Conservation (phyloP, 2,797 vertebrate genomes). For the Rousettus madagascariensis region DNA sequence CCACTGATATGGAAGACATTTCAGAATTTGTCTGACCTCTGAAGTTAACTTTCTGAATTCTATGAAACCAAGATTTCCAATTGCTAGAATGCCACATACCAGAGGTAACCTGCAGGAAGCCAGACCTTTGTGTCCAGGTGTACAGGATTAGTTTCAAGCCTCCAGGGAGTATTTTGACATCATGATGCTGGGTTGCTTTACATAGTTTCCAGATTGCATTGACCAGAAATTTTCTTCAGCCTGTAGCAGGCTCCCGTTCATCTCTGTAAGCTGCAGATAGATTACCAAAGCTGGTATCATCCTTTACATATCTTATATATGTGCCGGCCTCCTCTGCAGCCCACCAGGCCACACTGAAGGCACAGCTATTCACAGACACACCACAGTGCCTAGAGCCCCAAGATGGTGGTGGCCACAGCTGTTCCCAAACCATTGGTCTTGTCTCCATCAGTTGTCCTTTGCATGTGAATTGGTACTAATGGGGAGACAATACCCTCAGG, state of each 20-base stretch:
- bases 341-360: neutral
- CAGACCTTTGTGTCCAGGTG: neutral
- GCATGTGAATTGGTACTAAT: neutral
- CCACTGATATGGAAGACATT: neutral
- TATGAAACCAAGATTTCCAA: neutral
- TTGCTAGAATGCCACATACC: neutral
- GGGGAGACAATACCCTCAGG: neutral
- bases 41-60: neutral
- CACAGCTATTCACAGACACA: neutral
- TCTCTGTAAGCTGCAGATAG: neutral
- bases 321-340: neutral
- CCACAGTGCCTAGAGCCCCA: fast-evolving
- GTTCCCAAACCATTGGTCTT: neutral
- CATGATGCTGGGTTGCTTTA: neutral
- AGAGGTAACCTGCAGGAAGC: neutral
- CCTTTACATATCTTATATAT: neutral
- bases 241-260: neutral
- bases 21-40: neutral
- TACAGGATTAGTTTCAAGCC: neutral
- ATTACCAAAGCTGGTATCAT: neutral
- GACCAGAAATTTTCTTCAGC: neutral
- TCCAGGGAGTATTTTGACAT: neutral
- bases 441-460: neutral
- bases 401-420: neutral
- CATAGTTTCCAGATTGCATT: constrained; percentile 35